Conservation (phyloP, 2,113 vertebrate genomes). For the Micromys minutus region DNA sequence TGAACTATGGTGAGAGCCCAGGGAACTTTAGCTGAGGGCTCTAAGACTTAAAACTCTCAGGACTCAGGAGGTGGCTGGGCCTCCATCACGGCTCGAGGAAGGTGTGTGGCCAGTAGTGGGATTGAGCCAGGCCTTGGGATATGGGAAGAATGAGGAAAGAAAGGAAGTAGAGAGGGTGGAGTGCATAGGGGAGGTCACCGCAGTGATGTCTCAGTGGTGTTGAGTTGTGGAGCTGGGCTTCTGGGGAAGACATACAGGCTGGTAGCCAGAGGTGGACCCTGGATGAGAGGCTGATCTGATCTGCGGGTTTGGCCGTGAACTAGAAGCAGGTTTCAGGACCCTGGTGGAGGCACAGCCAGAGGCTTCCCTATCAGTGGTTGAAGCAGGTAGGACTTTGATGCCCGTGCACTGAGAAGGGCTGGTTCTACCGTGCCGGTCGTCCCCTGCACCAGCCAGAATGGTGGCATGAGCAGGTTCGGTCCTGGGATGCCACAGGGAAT, state of each 20-base stretch:
- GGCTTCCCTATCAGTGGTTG: neutral
- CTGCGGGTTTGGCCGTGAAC: neutral
- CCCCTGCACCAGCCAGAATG: neutral
- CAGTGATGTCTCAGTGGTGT: too few relatives aligned
- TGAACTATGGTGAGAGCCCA: neutral
- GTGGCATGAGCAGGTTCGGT: neutral
- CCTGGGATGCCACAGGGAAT: neutral
- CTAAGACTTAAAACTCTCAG: constrained; percentile 49
- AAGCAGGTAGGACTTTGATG: neutral
- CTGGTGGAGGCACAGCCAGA: neutral
- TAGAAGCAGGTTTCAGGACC: neutral
- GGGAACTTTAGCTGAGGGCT: constrained; percentile 32
- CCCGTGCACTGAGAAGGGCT: neutral
- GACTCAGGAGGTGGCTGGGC: constrained; percentile 36
- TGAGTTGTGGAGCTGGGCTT: neutral
- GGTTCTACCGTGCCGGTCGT: neutral
- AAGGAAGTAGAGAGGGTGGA: too few relatives aligned
- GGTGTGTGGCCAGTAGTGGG: neutral
- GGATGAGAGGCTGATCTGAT: neutral
- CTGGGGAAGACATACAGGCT: neutral
- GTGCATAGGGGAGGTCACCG: rapidly evolving
- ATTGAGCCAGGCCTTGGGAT: constrained; percentile 25
- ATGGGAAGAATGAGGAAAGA: neutral
- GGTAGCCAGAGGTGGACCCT: neutral
- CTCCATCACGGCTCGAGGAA: neutral